These are phyloP conservation scores for Ennomos erosarius DNA, from an alignment of 2,888 invertebrate species.

Conservation along the genomic window DNA sequence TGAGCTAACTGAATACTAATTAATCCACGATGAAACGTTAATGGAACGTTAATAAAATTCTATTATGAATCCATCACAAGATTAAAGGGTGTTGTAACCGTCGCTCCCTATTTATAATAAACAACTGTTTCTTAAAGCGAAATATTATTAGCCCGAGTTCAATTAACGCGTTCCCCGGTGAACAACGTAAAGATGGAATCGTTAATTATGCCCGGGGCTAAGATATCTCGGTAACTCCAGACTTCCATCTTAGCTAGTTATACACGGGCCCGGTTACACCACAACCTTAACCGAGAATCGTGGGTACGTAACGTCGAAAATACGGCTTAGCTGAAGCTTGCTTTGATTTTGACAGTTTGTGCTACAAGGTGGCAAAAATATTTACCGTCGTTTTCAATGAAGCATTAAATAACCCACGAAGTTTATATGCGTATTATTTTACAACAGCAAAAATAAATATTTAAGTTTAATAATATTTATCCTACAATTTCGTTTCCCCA, in stretches of 20 bases:
- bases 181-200: slow-evolving; percentile 20
- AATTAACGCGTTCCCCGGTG: slow-evolving; percentile 28
- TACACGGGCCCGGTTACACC: slow-evolving; percentile 15
- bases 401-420: too few species aligned
- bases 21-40: too few species aligned
- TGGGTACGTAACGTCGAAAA: neutral
- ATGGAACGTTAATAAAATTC: too few species aligned
- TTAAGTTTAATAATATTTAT: too few species aligned
- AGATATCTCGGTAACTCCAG: slow-evolving; percentile 36
- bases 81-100: slow-evolving; percentile 26
- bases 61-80: slow-evolving; percentile 4
- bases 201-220: slow-evolving; percentile 41
- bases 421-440: too few species aligned
- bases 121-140: slow-evolving; percentile 10
- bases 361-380: too few species aligned
- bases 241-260: slow-evolving; percentile 42
- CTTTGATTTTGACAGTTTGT: too few species aligned
- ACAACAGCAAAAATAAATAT: too few species aligned
- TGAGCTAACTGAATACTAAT: too few species aligned
- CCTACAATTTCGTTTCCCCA: too few species aligned
- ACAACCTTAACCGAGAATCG: neutral
- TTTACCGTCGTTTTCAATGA: too few species aligned
- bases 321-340: too few species aligned
- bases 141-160: slow-evolving; percentile 24
- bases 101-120: slow-evolving; percentile 19